Base-by-base conservation (phyloP, 1,140 invertebrate genomes). In the Brachionus paranguensis region DNA sequence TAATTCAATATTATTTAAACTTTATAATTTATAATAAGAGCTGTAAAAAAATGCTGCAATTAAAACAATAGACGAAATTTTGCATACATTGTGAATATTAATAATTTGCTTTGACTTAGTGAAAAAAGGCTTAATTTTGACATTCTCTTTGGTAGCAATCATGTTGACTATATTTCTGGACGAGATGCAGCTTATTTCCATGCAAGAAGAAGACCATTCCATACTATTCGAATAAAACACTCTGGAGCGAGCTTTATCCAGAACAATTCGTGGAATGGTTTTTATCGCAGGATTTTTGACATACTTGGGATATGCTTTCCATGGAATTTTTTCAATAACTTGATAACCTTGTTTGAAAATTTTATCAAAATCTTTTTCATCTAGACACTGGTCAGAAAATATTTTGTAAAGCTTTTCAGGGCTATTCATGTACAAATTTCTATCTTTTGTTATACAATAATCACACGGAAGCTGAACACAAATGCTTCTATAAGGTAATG, bases 151-250 rank as follows among this genome's bases (percentile, higher is more conserved):
- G 5, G 10, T 33, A 45, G 53, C 78, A 12, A 81, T 81, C 27
- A 81, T 29, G 41, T 64, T 60, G 37, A 17, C 33, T 27, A 81
- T 55, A 27, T 81, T 81, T 33, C 53, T 43, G 10, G 78, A 53
- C 3, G 78, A 81, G 4, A 81, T 68, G 20, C 20, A 43, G 24
- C 78, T 29, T 64, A 81, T 81, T 64, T 81, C 78, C 78, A 81
- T 81, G 24, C 78, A 81, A 81, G 78, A 81, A 60, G 78, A 60
- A 64, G 53, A 64, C 78, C 78, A 81, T 68, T 81, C 78, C 20
- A 81, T 20, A 24, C 50, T 41, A 37, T 81, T 81, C 11, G 53
- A 43, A 37, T 81, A 81, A 4, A 29, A 81, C 7, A 81, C 53
- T 64, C 78, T 37, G n/a, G 53, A 68, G 11, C 78, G 33, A 24